Base-by-base conservation (phyloP, 2,113 vertebrate genomes). In the Hypomesus transpacificus region DNA sequence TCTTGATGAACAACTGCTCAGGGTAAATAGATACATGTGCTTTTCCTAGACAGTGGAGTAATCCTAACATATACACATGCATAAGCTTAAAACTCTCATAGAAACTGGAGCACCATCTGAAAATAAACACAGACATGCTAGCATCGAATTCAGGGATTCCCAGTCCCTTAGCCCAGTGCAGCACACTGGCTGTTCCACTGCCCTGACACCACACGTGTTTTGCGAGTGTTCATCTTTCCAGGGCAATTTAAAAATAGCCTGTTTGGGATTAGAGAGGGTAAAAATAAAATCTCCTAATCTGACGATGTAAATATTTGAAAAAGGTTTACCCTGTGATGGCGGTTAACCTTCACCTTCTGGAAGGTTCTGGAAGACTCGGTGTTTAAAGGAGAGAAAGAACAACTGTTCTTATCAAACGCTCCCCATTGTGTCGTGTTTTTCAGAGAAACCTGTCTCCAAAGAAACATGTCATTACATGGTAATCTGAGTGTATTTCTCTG, bases 61-160 rank as follows among this genome's bases (percentile, higher is more conserved):
- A 83, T 80, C 75, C 69, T 71, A 57, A 14, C 56, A 68, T 66
- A 75, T 76, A 80, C 69, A 74, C 34, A 65, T 39, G 63, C 53
- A n/a, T 39, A 5, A 31, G 63, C 66, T 67, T 46, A 61, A 66
- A 80, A 83, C 78, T 80, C 82, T 46, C 21, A 26, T 51, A 75
- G 68, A 75, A 82, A 74, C 62, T 59, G 60, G 67, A 80, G 60
- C 58, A 20, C 4, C 26, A 72, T 14, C 71, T 24, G 20, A 74
- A 74, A 17, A 58, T 75, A 83, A 83, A 85, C 81, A 80, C 18
- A 20, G 24, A 17, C 28, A 64, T 64, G 61, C 31, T 31, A 28
- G 8, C 14, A 20, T 17, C 18, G 17, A 9, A 5, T 60, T 60
- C 31, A 28, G 18, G 4, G 7, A 64, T 13, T 46, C 39, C 39